Conservation (phyloP, 2,113 vertebrate genomes). For the Hirundichthys speculiger region DNA sequence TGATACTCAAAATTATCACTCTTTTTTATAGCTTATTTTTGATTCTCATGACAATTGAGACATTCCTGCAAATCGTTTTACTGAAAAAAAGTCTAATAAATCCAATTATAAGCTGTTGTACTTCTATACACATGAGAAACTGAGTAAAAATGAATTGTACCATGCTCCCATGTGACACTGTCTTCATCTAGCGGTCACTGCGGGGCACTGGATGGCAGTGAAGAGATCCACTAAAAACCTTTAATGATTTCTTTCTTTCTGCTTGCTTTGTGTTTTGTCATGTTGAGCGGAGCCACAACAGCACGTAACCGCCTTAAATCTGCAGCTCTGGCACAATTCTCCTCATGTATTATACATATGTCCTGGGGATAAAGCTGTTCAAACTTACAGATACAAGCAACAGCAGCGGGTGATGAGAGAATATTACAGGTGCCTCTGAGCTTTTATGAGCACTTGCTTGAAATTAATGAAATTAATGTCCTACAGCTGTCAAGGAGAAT, state of each 20-base stretch:
- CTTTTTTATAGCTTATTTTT: no score
- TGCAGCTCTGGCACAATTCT: slow-evolving; percentile 60
- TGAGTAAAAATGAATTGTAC: not conserved
- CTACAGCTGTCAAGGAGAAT: not conserved
- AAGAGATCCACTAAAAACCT: slow-evolving; percentile 9
- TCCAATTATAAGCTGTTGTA: not conserved
- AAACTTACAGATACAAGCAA: slow-evolving; percentile 48
- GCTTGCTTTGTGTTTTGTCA: slow-evolving; percentile 44
- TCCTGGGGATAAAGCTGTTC: slow-evolving; percentile 54
- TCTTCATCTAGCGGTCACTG: slow-evolving; percentile 9
- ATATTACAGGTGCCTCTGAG: slow-evolving; percentile 26
- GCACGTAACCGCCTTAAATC: slow-evolving; percentile 41
- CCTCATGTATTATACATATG: slow-evolving; percentile 64
- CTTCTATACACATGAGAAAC: not conserved
- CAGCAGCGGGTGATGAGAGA: slow-evolving; percentile 27
- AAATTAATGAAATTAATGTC: slow-evolving; percentile 23
- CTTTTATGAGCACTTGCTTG: slow-evolving; percentile 26
- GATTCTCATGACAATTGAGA: no score
- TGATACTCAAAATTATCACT: no score
- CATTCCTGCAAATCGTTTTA: no score
- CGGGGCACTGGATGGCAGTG: not conserved
- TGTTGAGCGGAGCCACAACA: slow-evolving; percentile 21
- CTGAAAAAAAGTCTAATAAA: not conserved
- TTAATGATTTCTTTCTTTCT: slow-evolving; percentile 16
- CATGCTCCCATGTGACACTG: not conserved